Percentiles rank a stretch among this genome's conserved stretches.
phyloP scores from a whole-genome alignment of 2,797 vertebrate species.

The Phoxinus dragarum region DNA sequence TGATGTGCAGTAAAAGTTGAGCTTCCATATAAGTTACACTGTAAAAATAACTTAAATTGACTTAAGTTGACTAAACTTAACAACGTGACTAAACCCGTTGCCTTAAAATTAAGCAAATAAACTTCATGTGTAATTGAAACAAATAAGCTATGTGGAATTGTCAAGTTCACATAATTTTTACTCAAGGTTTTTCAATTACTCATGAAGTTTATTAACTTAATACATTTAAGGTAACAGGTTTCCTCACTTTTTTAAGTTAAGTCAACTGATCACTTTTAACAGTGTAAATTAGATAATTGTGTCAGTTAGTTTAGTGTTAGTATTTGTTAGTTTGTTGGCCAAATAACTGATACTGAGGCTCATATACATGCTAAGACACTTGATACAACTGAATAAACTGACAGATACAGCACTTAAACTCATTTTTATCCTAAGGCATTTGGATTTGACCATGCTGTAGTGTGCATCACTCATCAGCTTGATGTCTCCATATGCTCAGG shows the following conservation, averaged over 20 bases:
- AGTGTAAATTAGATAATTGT: neutral
- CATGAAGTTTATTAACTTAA: too few species aligned
- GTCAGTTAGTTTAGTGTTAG: neutral
- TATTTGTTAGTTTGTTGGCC: neutral
- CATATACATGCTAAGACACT: neutral
- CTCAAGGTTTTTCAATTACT: too few species aligned
- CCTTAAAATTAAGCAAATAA: too few species aligned
- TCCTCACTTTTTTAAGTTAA: too few species aligned
- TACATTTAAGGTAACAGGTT: too few species aligned
- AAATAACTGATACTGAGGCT: neutral
- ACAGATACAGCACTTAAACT: constrained; percentile 4
- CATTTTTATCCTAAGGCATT: constrained; percentile 37
- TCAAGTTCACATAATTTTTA: too few species aligned
- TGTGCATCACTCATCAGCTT: constrained; percentile 41
- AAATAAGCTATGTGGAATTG: too few species aligned
- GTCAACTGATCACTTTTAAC: too few species aligned
- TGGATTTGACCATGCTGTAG: constrained; percentile 13
- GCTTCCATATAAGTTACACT: neutral
- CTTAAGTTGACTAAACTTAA: too few species aligned
- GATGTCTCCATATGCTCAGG: constrained; percentile 46
- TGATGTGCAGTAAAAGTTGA: neutral
- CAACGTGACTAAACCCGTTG: too few species aligned
- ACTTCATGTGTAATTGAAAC: too few species aligned
- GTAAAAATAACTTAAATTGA: too few species aligned
- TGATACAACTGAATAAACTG: neutral